Evolutionary conservation across 92 coral and sea anemone species (phyloP), one percentile per base, ranked within the genome.

Genomic region (Micromussa lordhowensis): DNA sequence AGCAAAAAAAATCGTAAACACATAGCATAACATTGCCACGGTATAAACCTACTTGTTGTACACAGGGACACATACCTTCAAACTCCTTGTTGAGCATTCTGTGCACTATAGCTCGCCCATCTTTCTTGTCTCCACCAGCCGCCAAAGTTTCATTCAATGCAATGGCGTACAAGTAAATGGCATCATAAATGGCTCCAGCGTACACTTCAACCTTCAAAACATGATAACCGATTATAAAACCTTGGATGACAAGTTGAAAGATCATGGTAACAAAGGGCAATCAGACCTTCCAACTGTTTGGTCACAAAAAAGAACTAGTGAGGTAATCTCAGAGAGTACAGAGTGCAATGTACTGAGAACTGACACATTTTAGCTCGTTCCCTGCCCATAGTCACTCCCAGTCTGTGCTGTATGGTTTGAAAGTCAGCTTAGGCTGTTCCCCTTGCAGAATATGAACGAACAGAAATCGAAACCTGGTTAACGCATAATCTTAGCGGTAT

Each of bases 131-230:
- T 28, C 94, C 96, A 68, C 96, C 96, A 3, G 85, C 91, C 0
- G 96, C 86, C 35, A 94, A 83, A 4, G 96, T 92, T 80, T 94
- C 96, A 80, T 94, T 94, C 66, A 94, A 80, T 3, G 96, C 96
- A 34, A 94, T 88, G 0, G 96, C 96, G 31, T 94, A 94, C 84
- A 94, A 81, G 61, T 86, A 92, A 77, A 94, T 92, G 21, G 96
- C 96, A 77, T 94, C 96, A 48, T 94, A 94, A 76, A 94, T 94
- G 16, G 96, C 96, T 55, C 96, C 96, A 22, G 96, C 96, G 82
- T 94, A 94, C 71, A 94, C 96, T 30, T 94, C 96, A 13, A 94
- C 95, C 96, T 94, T 18, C 3, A 30, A 10, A 17, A 22, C 35
- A 82, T 12, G 22, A 36, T 30, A 71, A 71, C 24, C 40, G 11